Evolutionary conservation across 1,140 invertebrate genomes (phyloP), one percentile per base, ranked within the genome.

Genomic region (Cherax destructor): DNA sequence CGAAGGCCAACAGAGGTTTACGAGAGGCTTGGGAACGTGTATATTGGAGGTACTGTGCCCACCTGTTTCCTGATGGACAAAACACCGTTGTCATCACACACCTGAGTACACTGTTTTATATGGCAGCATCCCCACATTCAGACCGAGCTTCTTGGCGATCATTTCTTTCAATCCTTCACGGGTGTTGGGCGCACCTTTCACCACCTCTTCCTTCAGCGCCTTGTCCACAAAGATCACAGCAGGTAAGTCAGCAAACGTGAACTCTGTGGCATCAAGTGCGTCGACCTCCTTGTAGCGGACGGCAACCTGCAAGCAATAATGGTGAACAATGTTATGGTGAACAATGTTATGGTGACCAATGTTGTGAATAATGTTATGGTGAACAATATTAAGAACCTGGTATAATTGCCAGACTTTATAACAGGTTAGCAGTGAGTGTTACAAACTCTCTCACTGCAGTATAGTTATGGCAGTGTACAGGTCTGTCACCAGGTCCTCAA

Each of bases 131-230:
- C 74, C 61, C 69, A 30, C 77, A n/a, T 81, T 79, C 6, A 88
- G 61, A 13, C 41, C 30, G 30, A 88, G 69, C 21, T 88, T 88
- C 47, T 80, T 81, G 59, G 80, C 50, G 30, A 88, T 49, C 5
- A 65, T 47, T 50, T 50, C 77, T 50, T 10, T 80, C 59, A 88
- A 13, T 65, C 80, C 78, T 24, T 88, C 59, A 52, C 78, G 77
- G 59, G 77, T 80, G 5, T 79, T 80, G 3, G 30, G 30, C 0
- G 10, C 24, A 13, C 21, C 52, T 21, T 52, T 79, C 77, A 79
- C 41, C 11, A 80, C 77, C 21, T 88, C 86, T 69, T 88, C 86
- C 78, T 88, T 88, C 41, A 77, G 56, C 69, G 49, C 50, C 52
- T 41, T 88, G 56, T 80, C 47, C 49, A 24, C 41, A 9, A 88